Conservation (phyloP, 2,888 invertebrate species). For the Galerucella pusilla region DNA sequence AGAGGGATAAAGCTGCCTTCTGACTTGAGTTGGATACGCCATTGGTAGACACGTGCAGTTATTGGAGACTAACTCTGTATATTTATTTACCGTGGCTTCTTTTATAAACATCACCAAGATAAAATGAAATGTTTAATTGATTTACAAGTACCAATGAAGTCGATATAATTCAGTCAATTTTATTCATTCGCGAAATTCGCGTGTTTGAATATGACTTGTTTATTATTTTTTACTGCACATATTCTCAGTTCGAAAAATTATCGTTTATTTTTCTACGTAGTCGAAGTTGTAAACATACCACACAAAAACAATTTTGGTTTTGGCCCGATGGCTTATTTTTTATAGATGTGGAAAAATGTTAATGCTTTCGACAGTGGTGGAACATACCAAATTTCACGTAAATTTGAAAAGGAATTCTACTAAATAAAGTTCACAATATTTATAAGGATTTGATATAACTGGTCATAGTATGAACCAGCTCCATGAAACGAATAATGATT, state of each 20-base stretch:
- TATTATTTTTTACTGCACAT: neutral
- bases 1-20: too few relatives aligned
- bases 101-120: too few relatives aligned
- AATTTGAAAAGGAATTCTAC: too few relatives aligned
- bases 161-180: neutral
- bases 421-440: too few relatives aligned
- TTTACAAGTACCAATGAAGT: neutral
- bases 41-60: too few relatives aligned
- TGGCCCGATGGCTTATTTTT: neutral
- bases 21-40: too few relatives aligned
- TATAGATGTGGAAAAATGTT: neutral
- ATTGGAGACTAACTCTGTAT: too few relatives aligned
- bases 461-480: too few relatives aligned
- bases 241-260: neutral
- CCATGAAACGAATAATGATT: too few relatives aligned
- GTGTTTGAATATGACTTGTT: neutral
- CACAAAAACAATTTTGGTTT: neutral
- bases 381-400: neutral
- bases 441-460: too few relatives aligned
- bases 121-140: neutral
- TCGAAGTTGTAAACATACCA: neutral
- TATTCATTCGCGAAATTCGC: neutral
- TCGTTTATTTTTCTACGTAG: constrained; percentile 2
- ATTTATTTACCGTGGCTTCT: too few relatives aligned
- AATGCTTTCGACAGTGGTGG: neutral